Percentiles rank a stretch among this genome's conserved stretches.
Evolutionary conservation across 1,140 invertebrate species (phyloP).

Genomic region (Bathynomus jamesi): DNA sequence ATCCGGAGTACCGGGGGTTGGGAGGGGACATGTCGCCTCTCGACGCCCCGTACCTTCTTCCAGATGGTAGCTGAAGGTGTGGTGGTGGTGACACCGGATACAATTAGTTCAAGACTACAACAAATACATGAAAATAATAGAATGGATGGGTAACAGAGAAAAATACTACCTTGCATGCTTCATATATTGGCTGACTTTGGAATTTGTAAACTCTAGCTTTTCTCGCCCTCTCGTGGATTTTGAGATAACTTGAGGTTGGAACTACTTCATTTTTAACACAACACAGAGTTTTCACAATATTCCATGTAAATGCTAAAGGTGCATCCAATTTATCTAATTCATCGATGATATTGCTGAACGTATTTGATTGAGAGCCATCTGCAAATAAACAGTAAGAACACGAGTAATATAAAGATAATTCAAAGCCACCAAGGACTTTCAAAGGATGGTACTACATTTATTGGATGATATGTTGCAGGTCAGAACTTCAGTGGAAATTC

Average conservation of each 20-base stretch:
- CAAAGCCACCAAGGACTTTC: not conserved
- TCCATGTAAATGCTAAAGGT: not conserved
- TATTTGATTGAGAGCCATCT: not conserved
- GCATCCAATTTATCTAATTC: not conserved
- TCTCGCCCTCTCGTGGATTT: conserved; percentile 62
- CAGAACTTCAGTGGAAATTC: too few species aligned
- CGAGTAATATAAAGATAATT: not conserved
- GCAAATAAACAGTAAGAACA: not conserved
- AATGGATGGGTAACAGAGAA: too few species aligned
- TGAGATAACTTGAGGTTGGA: conserved; percentile 24
- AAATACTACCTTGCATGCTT: conserved; percentile 54
- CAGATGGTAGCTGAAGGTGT: too few species aligned
- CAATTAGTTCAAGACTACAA: too few species aligned
- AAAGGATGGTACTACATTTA: not conserved
- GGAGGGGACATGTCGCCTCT: too few species aligned
- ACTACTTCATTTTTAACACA: not conserved
- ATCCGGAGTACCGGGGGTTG: too few species aligned
- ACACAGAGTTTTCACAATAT: not conserved
- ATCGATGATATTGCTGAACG: not conserved
- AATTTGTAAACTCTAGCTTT: conserved; percentile 58
- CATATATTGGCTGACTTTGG: conserved; percentile 57
- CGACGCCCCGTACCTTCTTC: too few species aligned
- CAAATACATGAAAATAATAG: too few species aligned
- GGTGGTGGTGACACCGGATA: too few species aligned
- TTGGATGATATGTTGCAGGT: too few species aligned